A percentile compares a stretch with the other conserved stretches of the same genome.
Conservation (phyloP, 2,113 vertebrate species). For the Nothobranchius kuhntae region DNA sequence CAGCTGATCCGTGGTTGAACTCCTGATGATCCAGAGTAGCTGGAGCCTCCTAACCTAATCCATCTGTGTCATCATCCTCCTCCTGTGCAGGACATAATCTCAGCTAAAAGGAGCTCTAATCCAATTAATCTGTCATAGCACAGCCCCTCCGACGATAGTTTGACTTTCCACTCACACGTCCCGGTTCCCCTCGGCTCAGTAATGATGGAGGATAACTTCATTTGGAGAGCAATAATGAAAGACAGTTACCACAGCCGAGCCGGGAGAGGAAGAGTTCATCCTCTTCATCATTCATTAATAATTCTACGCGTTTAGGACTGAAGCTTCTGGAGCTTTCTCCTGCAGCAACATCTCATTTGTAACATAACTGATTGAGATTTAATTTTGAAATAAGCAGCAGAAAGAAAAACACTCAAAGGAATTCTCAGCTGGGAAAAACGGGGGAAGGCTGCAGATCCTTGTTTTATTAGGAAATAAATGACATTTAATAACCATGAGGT, state of each 20-base stretch:
- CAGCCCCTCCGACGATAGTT: constrained; percentile 53
- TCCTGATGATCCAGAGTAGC: constrained; percentile 53
- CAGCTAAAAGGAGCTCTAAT: constrained; percentile 70
- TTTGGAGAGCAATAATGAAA: constrained; percentile 62
- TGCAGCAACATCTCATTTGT: too few species aligned
- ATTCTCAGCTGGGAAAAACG: neutral
- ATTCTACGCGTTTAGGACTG: too few species aligned
- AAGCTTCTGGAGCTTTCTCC: too few species aligned
- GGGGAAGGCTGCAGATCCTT: too few species aligned
- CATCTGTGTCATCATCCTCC: constrained; percentile 67
- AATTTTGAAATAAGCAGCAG: too few species aligned
- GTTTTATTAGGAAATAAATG: too few species aligned
- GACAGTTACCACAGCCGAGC: constrained; percentile 50
- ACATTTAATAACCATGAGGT: too few species aligned
- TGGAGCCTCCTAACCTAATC: constrained; percentile 62
- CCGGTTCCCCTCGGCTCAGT: constrained; percentile 58
- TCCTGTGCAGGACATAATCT: constrained; percentile 65
- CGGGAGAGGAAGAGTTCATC: neutral
- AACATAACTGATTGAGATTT: too few species aligned
- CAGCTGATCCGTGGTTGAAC: neutral
- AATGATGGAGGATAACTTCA: constrained; percentile 63
- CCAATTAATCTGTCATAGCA: constrained; percentile 74
- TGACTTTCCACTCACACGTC: constrained; percentile 69
- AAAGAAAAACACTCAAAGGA: too few species aligned
- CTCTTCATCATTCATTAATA: too few species aligned